A percentile compares a stretch with the other conserved stretches of the same genome.
Conservation (phyloP, 2,888 invertebrate genomes). For the Melieria omissa region DNA sequence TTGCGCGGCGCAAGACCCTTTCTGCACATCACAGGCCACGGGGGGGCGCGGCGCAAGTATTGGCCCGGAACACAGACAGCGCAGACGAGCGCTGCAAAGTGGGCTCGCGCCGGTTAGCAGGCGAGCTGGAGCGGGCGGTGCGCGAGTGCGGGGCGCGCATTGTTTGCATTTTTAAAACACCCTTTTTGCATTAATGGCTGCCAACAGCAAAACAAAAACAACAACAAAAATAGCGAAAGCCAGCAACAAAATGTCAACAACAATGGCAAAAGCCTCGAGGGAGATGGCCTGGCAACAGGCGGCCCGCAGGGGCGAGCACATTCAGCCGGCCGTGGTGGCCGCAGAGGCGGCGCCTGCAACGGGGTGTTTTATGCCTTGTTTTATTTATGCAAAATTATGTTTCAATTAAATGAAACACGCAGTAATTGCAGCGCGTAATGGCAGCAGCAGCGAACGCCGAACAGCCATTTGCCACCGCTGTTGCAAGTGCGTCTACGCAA, state of each 20-base stretch:
- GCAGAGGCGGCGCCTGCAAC: slow-evolving; percentile 43
- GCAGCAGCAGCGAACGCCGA: slow-evolving; percentile 11
- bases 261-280: no score
- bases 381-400: slow-evolving; percentile 64
- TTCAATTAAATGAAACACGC: slow-evolving; percentile 61
- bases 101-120: not conserved
- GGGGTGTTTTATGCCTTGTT: slow-evolving; percentile 57
- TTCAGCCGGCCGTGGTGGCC: slow-evolving; percentile 5
- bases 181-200: slow-evolving; percentile 52
- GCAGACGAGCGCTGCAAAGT: not conserved
- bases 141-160: slow-evolving; percentile 34
- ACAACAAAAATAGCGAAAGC: slow-evolving; percentile 1
- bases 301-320: no score
- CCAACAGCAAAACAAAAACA: slow-evolving; percentile 8
- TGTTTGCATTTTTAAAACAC: slow-evolving; percentile 54
- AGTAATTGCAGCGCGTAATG: slow-evolving; percentile 54
- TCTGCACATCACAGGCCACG: slow-evolving; percentile 3
- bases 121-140: not conserved
- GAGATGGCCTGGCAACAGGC: no score
- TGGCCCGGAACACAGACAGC: not conserved
- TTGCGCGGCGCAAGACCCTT: not conserved
- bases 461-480: slow-evolving; percentile 41
- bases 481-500: not conserved
- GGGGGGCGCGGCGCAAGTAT: slow-evolving; percentile 26
- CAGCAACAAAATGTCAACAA: no score